Base-by-base conservation (phyloP, 1,140 invertebrate species). In the Drosophila funebris region DNA sequence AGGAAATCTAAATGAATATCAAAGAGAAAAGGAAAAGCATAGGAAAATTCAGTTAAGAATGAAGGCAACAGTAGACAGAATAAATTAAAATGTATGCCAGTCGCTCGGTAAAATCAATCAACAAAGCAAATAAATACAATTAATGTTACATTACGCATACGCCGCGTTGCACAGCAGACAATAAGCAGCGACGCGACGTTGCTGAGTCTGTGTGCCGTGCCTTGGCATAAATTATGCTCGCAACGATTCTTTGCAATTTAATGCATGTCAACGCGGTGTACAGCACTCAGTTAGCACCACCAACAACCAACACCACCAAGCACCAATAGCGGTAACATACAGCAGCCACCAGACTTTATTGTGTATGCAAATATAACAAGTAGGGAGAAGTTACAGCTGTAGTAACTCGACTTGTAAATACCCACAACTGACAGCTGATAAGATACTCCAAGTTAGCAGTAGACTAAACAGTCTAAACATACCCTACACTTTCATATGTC, bases 71-170 rank as follows among this genome's bases (percentile, higher is more conserved):
- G 43, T 0, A 24, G 43, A n/a, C 41, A 27, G 14, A 6, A 14
- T 16, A 66, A 71, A 70, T 70, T 70, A 70, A 70, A 70, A 70
- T 70, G 39, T 70, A 9, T 9, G 20, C 8, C 36, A 58, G 31
- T 56, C 39, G 11, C 31, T 27, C 13, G 48, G 48, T 36, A 66
- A 87, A 87, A 87, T 87, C 82, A 82, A 87, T 87, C 82, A 82
- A 73, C 70, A 82, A 76, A 69, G 78, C 83, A 87, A 87, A 87
- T 82, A 87, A 87, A 87, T 87, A 78, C 83, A 87, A 87, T 87
- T 87, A 87, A 87, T 82, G 83, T 63, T 67, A 78, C 78, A 87
- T 85, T 87, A 82, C 66, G 82, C 36, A 88, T 82, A 87, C 82
- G 82, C 78, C 46, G 46, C 31, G 66, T 50, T 69, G 69, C 70